phyloP scores from a whole-genome alignment of 2,797 vertebrate genomes.

The Channallabes apus region DNA sequence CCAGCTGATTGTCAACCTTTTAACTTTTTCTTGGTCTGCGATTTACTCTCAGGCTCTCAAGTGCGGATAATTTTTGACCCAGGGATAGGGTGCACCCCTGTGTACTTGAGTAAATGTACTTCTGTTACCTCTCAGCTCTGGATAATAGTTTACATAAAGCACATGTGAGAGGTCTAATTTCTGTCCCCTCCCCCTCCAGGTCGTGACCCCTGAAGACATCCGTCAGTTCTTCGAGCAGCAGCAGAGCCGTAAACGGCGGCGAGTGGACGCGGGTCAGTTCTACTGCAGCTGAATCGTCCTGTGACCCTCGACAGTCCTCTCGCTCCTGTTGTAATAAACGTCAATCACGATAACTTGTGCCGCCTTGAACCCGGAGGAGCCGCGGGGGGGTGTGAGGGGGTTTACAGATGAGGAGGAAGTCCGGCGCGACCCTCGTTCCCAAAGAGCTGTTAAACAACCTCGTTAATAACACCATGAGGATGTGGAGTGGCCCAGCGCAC shows the following conservation, averaged over 20 bases:
- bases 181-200: slow-evolving; percentile 56
- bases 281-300: slow-evolving; percentile 64
- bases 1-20: too few species aligned
- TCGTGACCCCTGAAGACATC: slow-evolving; percentile 78
- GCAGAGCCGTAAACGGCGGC: slow-evolving; percentile 69
- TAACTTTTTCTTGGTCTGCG: too few species aligned
- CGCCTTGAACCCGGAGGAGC: slow-evolving; percentile 25
- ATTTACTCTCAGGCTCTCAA: too few species aligned
- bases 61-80: too few species aligned
- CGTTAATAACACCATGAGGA: too few species aligned
- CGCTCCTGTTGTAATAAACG: slow-evolving; percentile 16
- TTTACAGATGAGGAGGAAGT: neutral
- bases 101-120: too few species aligned
- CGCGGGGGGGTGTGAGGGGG: neutral
- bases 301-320: neutral
- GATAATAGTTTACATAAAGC: too few species aligned
- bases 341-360: slow-evolving; percentile 19
- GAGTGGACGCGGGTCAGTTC: slow-evolving; percentile 61
- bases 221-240: slow-evolving; percentile 77
- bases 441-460: neutral
- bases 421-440: neutral
- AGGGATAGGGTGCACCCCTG: too few species aligned
- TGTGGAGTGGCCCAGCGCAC: neutral
- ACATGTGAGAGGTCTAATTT: neutral
- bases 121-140: too few species aligned